Evolutionary conservation across 2,113 vertebrate species (phyloP), one percentile per base, ranked within the genome.

Genomic region (Hipposideros armiger): DNA sequence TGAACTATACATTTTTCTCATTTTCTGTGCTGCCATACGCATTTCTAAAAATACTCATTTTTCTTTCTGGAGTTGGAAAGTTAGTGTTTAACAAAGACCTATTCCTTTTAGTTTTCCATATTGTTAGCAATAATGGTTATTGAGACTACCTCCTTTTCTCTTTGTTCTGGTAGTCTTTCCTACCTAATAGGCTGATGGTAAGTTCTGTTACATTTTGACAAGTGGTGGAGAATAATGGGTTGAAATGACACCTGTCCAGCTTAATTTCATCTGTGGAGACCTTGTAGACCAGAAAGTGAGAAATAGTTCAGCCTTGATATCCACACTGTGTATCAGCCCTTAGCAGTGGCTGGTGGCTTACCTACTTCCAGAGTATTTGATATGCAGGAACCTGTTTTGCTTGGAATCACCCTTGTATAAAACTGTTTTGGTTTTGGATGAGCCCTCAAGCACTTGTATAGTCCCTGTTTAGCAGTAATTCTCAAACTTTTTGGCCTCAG

Each of bases 21-120:
- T 76, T 76, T 87, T 91, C 28, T 81, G 17, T 93, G 72, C 72
- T 96, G 66, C 45, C 52, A 52, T 93, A 45, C 45, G 77, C 32
- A 52, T 95, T 32, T 93, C 50, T 85, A 69, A 88, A 95, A 94
- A 56, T 80, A 87, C 1, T 91, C 16, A 3, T 16, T 93, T 87
- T 88, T 54, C 62, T 54, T 90, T 69, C 76, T 85, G 60, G 47
- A 91, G 28, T 88, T 81, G 66, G 6, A 73, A 94, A 82, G 36
- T 81, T 95, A 87, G 22, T 73, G 24, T 78, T 84, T 93, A 45
- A 74, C 22, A 32, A 3, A 58, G 15, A 72, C 66, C 67, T 90
- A 4, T 62, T 94, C 28, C 45, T 72, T 88, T 90, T 20, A 76
- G 66, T 94, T 96, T 88, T 78, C 47, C 47, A 28, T 77, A 32